phyloP scores from a whole-genome alignment of 2,888 invertebrate species.

The Cheilosia vulpina region DNA sequence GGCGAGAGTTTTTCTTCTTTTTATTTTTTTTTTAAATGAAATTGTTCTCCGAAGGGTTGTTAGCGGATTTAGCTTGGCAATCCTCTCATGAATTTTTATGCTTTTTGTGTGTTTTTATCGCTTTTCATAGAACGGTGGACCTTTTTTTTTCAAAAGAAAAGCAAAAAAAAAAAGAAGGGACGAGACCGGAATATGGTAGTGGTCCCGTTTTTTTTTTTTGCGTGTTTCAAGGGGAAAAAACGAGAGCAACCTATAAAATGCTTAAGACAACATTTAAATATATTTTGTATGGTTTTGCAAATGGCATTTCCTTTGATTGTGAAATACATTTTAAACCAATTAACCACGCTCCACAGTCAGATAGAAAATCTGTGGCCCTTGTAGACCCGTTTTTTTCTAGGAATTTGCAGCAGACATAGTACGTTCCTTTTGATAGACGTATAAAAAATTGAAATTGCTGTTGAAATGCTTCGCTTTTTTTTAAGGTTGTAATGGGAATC shows the following conservation, averaged over 20 bases:
- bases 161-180: constrained; percentile 8
- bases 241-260: constrained; percentile 29
- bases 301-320: constrained; percentile 19
- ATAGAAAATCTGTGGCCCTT: constrained; percentile 12
- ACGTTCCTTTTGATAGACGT: neutral
- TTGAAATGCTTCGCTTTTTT: no score
- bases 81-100: constrained; percentile 75
- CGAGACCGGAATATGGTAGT: constrained; percentile 38
- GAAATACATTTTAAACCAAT: constrained; percentile 62
- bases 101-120: constrained; percentile 41
- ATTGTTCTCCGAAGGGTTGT: constrained; percentile 74
- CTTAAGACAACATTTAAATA: constrained; percentile 63
- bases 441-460: neutral
- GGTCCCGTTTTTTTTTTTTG: neutral
- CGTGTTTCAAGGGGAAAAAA: neutral
- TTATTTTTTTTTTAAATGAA: constrained; percentile 58
- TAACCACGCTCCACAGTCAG: constrained; percentile 57
- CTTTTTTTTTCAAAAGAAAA: constrained; percentile 17
- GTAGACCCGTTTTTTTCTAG: neutral
- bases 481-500: no score
- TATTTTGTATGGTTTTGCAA: constrained; percentile 21
- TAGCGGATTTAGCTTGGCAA: constrained; percentile 67
- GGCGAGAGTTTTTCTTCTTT: constrained; percentile 12
- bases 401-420: neutral
- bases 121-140: constrained; percentile 33